These are phyloP conservation scores for Coleophora deauratella DNA, from an alignment of 2,888 invertebrate genomes.

Conservation along the genomic window DNA sequence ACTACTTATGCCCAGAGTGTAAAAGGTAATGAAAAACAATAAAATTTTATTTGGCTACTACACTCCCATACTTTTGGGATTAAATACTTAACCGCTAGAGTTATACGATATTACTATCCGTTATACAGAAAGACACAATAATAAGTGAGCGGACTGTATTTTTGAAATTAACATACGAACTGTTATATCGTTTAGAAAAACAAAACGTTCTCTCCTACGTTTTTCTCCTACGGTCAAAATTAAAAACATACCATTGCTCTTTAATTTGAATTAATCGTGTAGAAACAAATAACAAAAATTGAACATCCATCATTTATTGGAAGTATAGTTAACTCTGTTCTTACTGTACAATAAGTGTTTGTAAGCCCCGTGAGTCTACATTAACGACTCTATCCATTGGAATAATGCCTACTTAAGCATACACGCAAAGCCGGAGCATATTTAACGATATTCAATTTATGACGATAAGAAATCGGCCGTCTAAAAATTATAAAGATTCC, in stretches of 20 bases:
- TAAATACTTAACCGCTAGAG: constrained; percentile 47
- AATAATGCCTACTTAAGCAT: constrained; percentile 57
- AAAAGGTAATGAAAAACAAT: constrained; percentile 22
- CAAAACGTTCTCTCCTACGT: too few species aligned
- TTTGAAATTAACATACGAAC: background rate
- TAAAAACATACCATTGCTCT: too few species aligned
- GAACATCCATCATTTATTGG: too few species aligned
- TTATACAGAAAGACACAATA: too few species aligned
- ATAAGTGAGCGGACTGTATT: constrained; percentile 15
- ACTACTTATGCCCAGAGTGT: too few species aligned
- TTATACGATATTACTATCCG: constrained; percentile 47
- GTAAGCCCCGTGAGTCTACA: constrained; percentile 15
- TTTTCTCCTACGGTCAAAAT: too few species aligned
- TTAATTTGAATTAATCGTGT: too few species aligned
- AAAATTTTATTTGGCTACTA: constrained; percentile 26
- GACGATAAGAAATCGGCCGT: constrained; percentile 53
- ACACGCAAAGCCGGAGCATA: constrained; percentile 36
- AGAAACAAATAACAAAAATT: too few species aligned
- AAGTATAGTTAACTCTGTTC: background rate
- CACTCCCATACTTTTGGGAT: constrained; percentile 38
- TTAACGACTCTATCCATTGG: constrained; percentile 58
- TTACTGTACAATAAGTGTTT: background rate
- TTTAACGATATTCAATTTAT: constrained; percentile 72
- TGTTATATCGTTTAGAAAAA: too few species aligned
- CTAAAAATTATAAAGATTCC: constrained; percentile 72